Evolutionary conservation across 2,888 invertebrate genomes (phyloP).

Genomic region (Halictus ligatus): DNA sequence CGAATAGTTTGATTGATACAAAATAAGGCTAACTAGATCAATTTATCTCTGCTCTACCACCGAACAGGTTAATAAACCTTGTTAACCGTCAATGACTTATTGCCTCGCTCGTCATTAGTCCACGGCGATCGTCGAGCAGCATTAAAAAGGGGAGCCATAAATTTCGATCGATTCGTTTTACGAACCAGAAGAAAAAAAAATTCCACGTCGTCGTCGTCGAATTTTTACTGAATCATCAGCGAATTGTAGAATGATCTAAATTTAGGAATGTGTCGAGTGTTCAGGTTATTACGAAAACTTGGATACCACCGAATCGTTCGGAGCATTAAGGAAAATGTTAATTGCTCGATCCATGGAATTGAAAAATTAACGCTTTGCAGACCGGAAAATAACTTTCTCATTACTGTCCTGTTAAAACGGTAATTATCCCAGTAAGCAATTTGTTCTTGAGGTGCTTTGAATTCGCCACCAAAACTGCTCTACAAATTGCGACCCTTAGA

Average conservation of each 20-base stretch:
- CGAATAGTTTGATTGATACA: too few relatives aligned
- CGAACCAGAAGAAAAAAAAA: not conserved
- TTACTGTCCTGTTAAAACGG: not conserved
- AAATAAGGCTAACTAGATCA: not conserved
- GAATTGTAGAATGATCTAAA: slow-evolving; percentile 1
- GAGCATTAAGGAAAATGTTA: not conserved
- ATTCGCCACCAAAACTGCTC: too few relatives aligned
- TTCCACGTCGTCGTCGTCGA: not conserved
- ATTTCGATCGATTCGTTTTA: not conserved
- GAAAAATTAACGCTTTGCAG: not conserved
- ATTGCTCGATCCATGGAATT: not conserved
- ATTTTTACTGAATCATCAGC: not conserved
- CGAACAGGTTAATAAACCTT: not conserved
- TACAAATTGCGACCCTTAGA: too few relatives aligned
- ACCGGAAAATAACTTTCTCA: not conserved
- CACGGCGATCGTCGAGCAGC: not conserved
- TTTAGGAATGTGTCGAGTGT: not conserved
- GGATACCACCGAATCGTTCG: not conserved
- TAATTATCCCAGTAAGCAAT: too few relatives aligned
- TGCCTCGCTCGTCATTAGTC: not conserved
- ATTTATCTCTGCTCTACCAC: not conserved
- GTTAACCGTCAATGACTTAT: not conserved
- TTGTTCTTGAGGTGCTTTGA: too few relatives aligned
- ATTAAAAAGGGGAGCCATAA: not conserved
- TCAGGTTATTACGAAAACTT: not conserved